Conservation (phyloP, 23 tunicate species). For the Trididemnum nubilum region DNA sequence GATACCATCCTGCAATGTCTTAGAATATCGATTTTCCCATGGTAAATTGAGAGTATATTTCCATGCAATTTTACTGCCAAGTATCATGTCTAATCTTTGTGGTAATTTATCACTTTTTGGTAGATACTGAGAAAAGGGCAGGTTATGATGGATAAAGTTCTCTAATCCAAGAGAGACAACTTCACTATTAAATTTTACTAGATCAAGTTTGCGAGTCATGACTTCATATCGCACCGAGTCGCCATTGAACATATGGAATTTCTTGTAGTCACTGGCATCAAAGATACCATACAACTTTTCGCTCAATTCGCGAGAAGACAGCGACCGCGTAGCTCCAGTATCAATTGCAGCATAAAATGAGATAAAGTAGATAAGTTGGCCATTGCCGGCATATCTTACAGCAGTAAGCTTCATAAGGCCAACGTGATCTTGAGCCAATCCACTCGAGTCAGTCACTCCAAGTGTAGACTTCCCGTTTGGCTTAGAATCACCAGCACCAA, state of each 20-base stretch:
- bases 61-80: background rate
- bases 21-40: background rate
- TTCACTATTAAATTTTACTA: background rate
- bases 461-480: too few relatives aligned
- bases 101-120: background rate
- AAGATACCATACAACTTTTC: background rate
- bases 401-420: conserved; percentile 1
- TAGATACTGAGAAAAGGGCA: conserved; percentile 6
- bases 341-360: conserved; percentile 9
- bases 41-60: background rate
- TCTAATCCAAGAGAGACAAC: background rate
- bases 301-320: background rate
- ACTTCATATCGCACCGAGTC: background rate
- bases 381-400: background rate
- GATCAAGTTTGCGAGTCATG: background rate
- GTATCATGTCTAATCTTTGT: background rate
- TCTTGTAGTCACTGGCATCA: background rate
- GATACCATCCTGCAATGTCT: background rate
- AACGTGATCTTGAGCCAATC: background rate
- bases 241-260: background rate
- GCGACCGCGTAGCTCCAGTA: conserved; percentile 1
- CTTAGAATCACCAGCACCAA: background rate
- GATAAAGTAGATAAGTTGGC: background rate
- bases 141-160: background rate
- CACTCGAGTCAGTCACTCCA: background rate